A percentile compares a stretch with the other conserved stretches of the same genome.
phyloP scores from a whole-genome alignment of 1,140 invertebrate species.

The Chironomus striatipennis region DNA sequence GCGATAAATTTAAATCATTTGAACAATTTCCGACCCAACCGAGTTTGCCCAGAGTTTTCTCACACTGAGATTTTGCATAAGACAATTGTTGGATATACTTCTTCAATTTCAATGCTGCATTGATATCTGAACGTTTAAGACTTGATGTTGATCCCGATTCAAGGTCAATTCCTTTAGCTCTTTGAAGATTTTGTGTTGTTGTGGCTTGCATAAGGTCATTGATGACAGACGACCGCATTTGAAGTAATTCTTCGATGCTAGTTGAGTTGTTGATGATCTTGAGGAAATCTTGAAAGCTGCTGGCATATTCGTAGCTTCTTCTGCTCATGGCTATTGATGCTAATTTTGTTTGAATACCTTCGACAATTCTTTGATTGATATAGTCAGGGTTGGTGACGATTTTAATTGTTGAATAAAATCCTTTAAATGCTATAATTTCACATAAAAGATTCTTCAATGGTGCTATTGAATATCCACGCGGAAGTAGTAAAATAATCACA shows the following conservation, averaged over 20 bases:
- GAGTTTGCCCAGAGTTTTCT: constrained; percentile 63
- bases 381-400: constrained; percentile 81
- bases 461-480: constrained; percentile 65
- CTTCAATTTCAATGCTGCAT: constrained; percentile 61
- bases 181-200: constrained; percentile 79
- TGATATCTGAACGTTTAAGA: constrained; percentile 57
- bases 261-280: constrained; percentile 72
- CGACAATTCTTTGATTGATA: constrained; percentile 78
- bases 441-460: constrained; percentile 68
- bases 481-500: constrained; percentile 69
- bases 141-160: constrained; percentile 50
- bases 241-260: constrained; percentile 73
- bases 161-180: constrained; percentile 68
- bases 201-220: constrained; percentile 91
- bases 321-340: constrained; percentile 67
- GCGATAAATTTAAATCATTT: constrained; percentile 46
- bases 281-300: constrained; percentile 83
- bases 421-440: constrained; percentile 63
- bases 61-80: constrained; percentile 74
- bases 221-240: constrained; percentile 74
- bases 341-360: constrained; percentile 71
- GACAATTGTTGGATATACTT: constrained; percentile 73
- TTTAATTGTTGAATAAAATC: constrained; percentile 74
- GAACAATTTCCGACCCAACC: constrained; percentile 73
- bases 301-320: constrained; percentile 76